Evolutionary conservation across 2,113 vertebrate genomes (phyloP), one percentile per base, ranked within the genome.

Genomic region (Sylvilagus bachmani): DNA sequence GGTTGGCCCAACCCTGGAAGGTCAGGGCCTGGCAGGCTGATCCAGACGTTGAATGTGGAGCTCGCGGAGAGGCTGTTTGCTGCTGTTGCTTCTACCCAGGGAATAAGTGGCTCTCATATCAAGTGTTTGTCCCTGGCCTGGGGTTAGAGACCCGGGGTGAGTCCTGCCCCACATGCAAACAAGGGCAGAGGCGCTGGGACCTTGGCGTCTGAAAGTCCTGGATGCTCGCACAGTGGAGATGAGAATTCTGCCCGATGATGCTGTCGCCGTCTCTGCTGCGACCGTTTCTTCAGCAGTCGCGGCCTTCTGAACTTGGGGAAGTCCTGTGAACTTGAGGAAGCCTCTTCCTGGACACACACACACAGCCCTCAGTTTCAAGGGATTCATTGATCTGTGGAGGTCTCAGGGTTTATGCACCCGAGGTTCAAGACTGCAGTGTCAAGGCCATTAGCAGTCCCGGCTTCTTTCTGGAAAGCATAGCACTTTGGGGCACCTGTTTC

Each of bases 381-480:
- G 75, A 36, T 38, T 91, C 89, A 94, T 69, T 81, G 91, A 87
- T 91, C 64, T 21, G 24, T 38, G 80, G 80, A 83, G 53, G 84
- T 91, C 94, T 94, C 16, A 0, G 10, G 3, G 38, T 88, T 74
- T 69, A 71, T 62, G 51, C 70, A 89, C 78, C 69, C 53, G 3
- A 64, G 88, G 80, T 96, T 94, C 85, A 90, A 44, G 91, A 93
- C 51, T 44, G 33, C 85, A 53, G 62, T 89, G 84, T 95, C 69
- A 71, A 96, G 91, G 87, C 77, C 84, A 36, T 88, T 86, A 88
- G 58, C 27, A 61, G 29, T 74, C 87, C 74, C 87, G 69, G 71
- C 70, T 84, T 93, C 58, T 90, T 93, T 95, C 12, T 51, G 75
- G 64, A 78, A 9, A 93, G 49, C 38, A 88, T 66, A 82, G 92